Evolutionary conservation across 64 coral and sea anemone species (phyloP).

Genomic region (Dendronephthya gigantea): DNA sequence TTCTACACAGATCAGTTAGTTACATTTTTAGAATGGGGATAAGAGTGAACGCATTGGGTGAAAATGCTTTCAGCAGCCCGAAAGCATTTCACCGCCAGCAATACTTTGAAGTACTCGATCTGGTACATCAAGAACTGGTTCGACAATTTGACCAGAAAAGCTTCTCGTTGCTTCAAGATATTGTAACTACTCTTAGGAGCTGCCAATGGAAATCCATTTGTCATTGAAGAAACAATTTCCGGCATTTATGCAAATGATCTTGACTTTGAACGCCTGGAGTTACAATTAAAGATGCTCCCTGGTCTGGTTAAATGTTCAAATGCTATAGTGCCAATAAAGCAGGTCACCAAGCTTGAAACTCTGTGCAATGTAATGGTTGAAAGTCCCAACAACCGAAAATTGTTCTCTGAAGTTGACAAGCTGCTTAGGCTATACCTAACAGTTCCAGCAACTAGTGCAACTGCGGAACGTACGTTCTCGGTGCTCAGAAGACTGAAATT

Average conservation of each 20-base stretch:
- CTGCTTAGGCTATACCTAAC: conserved; percentile 20
- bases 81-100: conserved; percentile 22
- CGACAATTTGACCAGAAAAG: conserved; percentile 17
- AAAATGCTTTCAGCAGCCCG: neutral
- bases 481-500: conserved; percentile 23
- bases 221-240: conserved; percentile 9
- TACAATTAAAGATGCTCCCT: conserved; percentile 19
- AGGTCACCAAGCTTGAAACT: conserved; percentile 2
- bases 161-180: neutral
- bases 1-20: too few species aligned
- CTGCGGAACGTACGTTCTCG: conserved; percentile 19
- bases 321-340: conserved; percentile 8
- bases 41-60: too few species aligned
- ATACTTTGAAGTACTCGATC: conserved; percentile 16
- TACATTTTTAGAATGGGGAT: too few species aligned
- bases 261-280: neutral
- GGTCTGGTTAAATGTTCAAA: conserved; percentile 21
- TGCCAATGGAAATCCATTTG: conserved; percentile 17
- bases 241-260: neutral
- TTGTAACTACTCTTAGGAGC: conserved; percentile 11
- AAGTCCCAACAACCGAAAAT: conserved; percentile 5
- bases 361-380: conserved; percentile 24
- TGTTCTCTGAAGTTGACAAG: conserved; percentile 14
- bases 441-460: conserved; percentile 22
- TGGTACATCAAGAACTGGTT: conserved; percentile 2